A percentile compares a stretch with the other conserved stretches of the same genome.
Evolutionary conservation across 1,140 invertebrate species (phyloP).

Genomic region (Trialeurodes vaporariorum): DNA sequence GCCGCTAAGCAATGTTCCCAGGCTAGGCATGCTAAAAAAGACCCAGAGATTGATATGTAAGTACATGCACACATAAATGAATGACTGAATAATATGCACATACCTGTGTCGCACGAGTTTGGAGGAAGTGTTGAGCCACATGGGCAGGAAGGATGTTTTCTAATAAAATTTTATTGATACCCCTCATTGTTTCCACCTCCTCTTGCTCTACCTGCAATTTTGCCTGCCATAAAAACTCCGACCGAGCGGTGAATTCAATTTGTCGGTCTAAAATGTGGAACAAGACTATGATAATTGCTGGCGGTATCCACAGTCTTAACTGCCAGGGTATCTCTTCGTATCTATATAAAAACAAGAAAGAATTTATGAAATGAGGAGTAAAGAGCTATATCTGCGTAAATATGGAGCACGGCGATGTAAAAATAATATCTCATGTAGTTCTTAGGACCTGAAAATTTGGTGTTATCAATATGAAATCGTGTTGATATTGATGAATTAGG

Average conservation of each 20-base stretch:
- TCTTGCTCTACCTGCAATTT: slow-evolving; percentile 84
- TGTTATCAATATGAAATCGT: too few relatives aligned
- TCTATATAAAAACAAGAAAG: slow-evolving; percentile 36
- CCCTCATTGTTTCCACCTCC: slow-evolving; percentile 87
- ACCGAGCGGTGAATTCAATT: slow-evolving; percentile 72
- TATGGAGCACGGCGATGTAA: too few relatives aligned
- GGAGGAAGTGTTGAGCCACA: slow-evolving; percentile 86
- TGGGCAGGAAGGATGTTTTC: slow-evolving; percentile 95
- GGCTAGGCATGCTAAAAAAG: too few relatives aligned
- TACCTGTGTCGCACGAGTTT: slow-evolving; percentile 49
- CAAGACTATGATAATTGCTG: slow-evolving; percentile 42
- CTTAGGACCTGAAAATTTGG: too few relatives aligned
- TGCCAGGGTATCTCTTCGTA: slow-evolving; percentile 49
- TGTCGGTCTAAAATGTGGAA: slow-evolving; percentile 72
- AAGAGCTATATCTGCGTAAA: too few relatives aligned
- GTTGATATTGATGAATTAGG: too few relatives aligned
- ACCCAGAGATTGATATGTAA: too few relatives aligned
- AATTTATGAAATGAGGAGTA: too few relatives aligned
- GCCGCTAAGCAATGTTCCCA: too few relatives aligned
- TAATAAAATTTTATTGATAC: slow-evolving; percentile 85
- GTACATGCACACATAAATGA: too few relatives aligned
- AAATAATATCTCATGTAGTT: too few relatives aligned
- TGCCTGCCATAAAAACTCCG: slow-evolving; percentile 87
- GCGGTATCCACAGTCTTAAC: slow-evolving; percentile 48
- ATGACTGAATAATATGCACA: slow-evolving; percentile 4